Base-by-base conservation (phyloP, 1,140 invertebrate genomes). In the Yoshiicerus persimilis region DNA sequence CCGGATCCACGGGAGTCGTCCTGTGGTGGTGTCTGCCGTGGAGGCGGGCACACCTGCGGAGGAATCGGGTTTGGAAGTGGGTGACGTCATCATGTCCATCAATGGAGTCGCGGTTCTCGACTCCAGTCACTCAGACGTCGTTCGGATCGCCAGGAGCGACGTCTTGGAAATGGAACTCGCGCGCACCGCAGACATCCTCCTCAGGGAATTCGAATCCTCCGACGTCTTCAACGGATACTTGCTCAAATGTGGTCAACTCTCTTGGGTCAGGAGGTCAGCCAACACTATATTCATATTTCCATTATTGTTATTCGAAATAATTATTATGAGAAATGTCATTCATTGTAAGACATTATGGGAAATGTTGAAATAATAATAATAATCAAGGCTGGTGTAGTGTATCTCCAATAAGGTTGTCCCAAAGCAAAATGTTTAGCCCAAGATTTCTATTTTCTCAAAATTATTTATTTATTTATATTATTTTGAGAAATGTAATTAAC, bases 1-100 rank as follows among this genome's bases (percentile, higher is more conserved):
- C 91, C 95, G 98, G 77, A 98, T 99, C 90, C 97, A 98, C 91
- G 98, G 98, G 13, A 98, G 97, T 86, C 97, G 97, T 90, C 98
- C 98, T 0, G 97, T 98, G 0, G 97, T 99, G 1, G 97, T 99
- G 6, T 98, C 98, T 2, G 97, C 97, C 4, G 98, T 99, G 87
- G 98, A 99, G 92, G 95, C 96, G 6, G 96, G 96, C 91, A 97
- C 96, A 8, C 96, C 97, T 0, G 97, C 98, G 0, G 97, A 98
- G 92, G 95, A 94, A 89, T 97, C 96, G 6, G 98, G 98, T 0
- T 92, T 99, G 23, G 96, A 97, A 93, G 96, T 98, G 34, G 98
- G 98, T 25, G 98, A 99, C 92, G 98, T 99, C 86, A 95, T 99
- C 47, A 96, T 99, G 92, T 95, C 96, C 87, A 96, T 99, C 16